phyloP scores from a whole-genome alignment of 2,113 vertebrate genomes.

The Myocastor coypus region DNA sequence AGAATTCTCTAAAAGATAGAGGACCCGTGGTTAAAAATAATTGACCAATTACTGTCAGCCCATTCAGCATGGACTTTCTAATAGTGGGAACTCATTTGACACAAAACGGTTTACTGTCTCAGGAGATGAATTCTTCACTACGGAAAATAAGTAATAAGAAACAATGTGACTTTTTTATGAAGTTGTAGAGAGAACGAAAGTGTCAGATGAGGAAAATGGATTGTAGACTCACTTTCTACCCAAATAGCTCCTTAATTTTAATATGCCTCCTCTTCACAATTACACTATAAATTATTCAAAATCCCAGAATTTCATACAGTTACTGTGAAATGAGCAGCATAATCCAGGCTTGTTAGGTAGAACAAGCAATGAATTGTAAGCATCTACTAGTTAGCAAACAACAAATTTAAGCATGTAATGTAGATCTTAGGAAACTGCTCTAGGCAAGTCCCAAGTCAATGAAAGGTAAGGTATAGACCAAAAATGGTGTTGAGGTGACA shows the following conservation, averaged over 20 bases:
- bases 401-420: neutral
- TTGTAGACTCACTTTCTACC: neutral
- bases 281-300: neutral
- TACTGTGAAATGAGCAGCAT: neutral
- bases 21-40: neutral
- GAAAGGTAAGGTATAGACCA: neutral
- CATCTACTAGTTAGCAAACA: neutral
- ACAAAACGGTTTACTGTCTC: neutral
- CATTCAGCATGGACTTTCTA: neutral
- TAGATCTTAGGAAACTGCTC: neutral
- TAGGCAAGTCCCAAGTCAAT: neutral
- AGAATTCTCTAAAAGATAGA: neutral
- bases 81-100: neutral
- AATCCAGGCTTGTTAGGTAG: neutral
- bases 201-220: slow-evolving; percentile 2
- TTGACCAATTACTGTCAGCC: neutral
- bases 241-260: neutral
- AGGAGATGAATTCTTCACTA: neutral
- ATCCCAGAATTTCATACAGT: neutral
- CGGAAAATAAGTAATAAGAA: neutral
- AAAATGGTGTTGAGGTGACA: neutral
- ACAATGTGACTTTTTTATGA: neutral
- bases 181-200: neutral
- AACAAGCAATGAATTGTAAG: neutral
- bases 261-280: neutral